phyloP scores from a whole-genome alignment of 92 coral and sea anemone species.

The Micromussa lordhowensis region DNA sequence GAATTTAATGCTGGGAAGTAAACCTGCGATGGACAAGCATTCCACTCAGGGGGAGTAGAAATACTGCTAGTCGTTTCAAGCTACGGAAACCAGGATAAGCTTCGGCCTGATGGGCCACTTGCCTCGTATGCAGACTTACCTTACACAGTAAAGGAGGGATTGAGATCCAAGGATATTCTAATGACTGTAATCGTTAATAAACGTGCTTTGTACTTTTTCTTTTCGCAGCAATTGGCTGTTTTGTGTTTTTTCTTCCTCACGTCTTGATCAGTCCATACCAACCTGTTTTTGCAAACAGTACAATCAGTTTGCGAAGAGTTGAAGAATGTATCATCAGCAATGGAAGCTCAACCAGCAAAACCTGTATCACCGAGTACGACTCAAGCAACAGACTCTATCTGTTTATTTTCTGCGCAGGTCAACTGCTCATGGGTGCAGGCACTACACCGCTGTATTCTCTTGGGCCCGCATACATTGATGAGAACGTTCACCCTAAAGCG shows the following conservation, averaged over 20 bases:
- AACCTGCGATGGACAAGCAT: too few species aligned
- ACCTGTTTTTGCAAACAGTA: slow-evolving; percentile 40
- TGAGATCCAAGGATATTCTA: neutral
- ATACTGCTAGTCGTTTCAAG: too few species aligned
- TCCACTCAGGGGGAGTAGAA: too few species aligned
- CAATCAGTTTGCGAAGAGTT: slow-evolving; percentile 10
- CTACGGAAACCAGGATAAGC: too few species aligned
- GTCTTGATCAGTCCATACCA: slow-evolving; percentile 74
- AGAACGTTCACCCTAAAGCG: slow-evolving; percentile 85
- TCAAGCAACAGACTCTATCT: slow-evolving; percentile 70
- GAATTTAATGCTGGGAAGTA: too few species aligned
- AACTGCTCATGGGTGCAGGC: slow-evolving; percentile 94
- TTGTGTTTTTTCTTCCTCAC: slow-evolving; percentile 82
- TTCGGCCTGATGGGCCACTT: too few species aligned
- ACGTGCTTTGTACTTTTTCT: neutral
- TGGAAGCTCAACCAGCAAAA: slow-evolving; percentile 18
- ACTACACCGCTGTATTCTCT: slow-evolving; percentile 90
- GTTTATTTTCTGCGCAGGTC: slow-evolving; percentile 73
- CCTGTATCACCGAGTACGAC: slow-evolving; percentile 72
- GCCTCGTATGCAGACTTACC: too few species aligned
- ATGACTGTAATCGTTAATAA: neutral
- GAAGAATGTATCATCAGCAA: slow-evolving; percentile 59
- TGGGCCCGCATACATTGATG: slow-evolving; percentile 95
- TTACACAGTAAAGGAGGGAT: too few species aligned
- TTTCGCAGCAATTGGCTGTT: slow-evolving; percentile 73